Evolutionary conservation across 2,113 vertebrate genomes (phyloP).

Genomic region (Scophthalmus maximus): DNA sequence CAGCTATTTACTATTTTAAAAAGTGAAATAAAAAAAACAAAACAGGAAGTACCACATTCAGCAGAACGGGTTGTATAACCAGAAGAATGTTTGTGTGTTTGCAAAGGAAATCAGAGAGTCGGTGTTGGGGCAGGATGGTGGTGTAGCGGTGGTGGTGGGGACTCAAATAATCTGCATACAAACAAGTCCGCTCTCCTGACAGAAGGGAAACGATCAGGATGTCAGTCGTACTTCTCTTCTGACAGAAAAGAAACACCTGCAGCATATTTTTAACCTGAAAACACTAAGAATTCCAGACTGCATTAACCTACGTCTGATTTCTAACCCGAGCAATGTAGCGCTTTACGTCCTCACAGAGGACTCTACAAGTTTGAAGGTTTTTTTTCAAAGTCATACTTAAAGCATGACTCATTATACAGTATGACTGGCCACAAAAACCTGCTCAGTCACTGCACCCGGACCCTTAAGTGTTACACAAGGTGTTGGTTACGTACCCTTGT

Average conservation of each 20-base stretch:
- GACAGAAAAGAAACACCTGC: conserved; percentile 60
- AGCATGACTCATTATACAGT: conserved; percentile 21
- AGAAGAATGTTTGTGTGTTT: conserved; percentile 44
- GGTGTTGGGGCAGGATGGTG: neutral
- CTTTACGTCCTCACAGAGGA: too few relatives aligned
- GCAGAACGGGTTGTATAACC: conserved; percentile 27
- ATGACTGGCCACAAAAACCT: conserved; percentile 35
- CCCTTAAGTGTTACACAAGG: conserved; percentile 34
- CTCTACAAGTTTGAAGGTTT: neutral
- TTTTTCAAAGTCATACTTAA: conserved; percentile 21
- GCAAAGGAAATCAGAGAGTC: conserved; percentile 58
- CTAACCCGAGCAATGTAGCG: too few relatives aligned
- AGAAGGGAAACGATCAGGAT: conserved; percentile 71
- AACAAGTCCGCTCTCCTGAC: conserved; percentile 40
- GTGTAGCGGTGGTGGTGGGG: conserved; percentile 9
- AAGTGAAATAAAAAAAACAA: conserved; percentile 19
- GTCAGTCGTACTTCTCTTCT: conserved; percentile 45
- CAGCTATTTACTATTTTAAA: conserved; percentile 9
- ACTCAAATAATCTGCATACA: conserved; percentile 31
- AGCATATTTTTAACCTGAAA: conserved; percentile 30
- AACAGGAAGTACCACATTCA: conserved; percentile 49
- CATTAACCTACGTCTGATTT: neutral
- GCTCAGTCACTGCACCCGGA: conserved; percentile 11
- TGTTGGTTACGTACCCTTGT: conserved; percentile 30
- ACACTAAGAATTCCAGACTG: too few relatives aligned